Percentiles rank a stretch among this genome's conserved stretches.
Evolutionary conservation across 2,113 vertebrate genomes (phyloP).

Genomic region (Sapajus apella): DNA sequence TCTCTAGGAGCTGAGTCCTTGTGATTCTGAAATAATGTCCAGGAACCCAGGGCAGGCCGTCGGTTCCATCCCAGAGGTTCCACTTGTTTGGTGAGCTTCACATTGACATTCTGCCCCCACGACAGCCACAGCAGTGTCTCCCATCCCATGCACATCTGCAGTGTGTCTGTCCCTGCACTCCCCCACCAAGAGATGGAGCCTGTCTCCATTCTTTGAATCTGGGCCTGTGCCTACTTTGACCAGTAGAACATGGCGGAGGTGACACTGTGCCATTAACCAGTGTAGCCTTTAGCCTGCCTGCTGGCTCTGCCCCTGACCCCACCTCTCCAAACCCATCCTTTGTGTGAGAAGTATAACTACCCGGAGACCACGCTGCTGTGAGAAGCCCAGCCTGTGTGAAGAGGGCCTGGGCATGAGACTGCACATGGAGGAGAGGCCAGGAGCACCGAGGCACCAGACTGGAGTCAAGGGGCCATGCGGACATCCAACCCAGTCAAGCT

Average conservation of each 20-base stretch:
- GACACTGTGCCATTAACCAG: neutral
- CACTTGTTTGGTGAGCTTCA: neutral
- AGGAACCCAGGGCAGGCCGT: neutral
- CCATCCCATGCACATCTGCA: fast-evolving
- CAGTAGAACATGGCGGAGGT: neutral
- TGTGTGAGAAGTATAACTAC: neutral
- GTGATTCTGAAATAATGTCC: neutral
- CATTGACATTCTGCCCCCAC: neutral
- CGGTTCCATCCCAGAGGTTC: neutral
- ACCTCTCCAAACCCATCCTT: neutral
- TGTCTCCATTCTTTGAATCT: neutral
- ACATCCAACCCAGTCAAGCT: neutral
- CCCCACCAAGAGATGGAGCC: neutral
- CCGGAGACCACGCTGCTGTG: neutral
- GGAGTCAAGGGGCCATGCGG: neutral
- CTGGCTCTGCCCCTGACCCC: neutral
- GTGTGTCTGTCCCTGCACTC: neutral
- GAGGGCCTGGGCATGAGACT: neutral
- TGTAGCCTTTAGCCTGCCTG: neutral
- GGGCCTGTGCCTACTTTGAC: neutral
- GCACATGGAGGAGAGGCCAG: neutral
- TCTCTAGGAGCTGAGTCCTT: neutral
- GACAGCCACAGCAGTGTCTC: no score
- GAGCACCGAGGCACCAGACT: neutral
- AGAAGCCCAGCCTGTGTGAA: neutral